Percentiles rank a stretch among this genome's conserved stretches.
phyloP scores from a whole-genome alignment of 2,113 vertebrate genomes.

The Anser brachyrhynchus region DNA sequence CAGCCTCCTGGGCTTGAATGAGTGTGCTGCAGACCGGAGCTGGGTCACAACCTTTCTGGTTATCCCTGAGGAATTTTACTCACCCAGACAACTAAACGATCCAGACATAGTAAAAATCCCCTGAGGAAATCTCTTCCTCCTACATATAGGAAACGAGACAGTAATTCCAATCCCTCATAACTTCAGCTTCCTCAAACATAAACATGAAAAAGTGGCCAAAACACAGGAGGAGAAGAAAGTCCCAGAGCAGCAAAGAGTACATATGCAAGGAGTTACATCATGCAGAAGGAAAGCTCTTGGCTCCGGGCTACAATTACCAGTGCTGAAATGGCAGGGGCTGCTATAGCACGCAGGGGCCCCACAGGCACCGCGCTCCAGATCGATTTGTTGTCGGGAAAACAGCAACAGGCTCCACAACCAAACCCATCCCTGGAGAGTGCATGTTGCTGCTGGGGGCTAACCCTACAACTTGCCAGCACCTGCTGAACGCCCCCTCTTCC shows the following conservation, averaged over 20 bases:
- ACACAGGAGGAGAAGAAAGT: neutral
- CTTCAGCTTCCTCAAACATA: slow-evolving; percentile 42
- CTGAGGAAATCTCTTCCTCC: slow-evolving; percentile 1
- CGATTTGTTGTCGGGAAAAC: accelerated
- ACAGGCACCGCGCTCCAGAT: neutral
- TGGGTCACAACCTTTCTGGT: slow-evolving; percentile 12
- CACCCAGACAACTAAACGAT: slow-evolving; percentile 41
- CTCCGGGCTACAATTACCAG: neutral
- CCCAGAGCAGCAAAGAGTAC: slow-evolving; percentile 48
- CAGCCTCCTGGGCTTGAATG: slow-evolving; percentile 19
- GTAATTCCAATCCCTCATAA: slow-evolving; percentile 57
- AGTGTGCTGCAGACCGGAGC: neutral
- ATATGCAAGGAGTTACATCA: slow-evolving; percentile 42
- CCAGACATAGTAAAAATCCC: slow-evolving; percentile 60
- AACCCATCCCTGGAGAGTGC: neutral
- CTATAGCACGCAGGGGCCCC: neutral
- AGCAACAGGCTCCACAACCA: neutral
- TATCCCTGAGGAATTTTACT: slow-evolving; percentile 57
- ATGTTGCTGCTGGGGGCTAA: accelerated
- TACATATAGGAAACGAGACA: slow-evolving; percentile 53
- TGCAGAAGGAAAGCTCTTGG: slow-evolving; percentile 42
- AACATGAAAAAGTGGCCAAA: slow-evolving; percentile 50
- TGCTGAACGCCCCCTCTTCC: neutral
- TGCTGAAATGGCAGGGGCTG: neutral
- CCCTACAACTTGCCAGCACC: neutral